These are phyloP conservation scores for Opisthocomus hoazin DNA, from an alignment of 2,113 vertebrate genomes.

Conservation along the genomic window DNA sequence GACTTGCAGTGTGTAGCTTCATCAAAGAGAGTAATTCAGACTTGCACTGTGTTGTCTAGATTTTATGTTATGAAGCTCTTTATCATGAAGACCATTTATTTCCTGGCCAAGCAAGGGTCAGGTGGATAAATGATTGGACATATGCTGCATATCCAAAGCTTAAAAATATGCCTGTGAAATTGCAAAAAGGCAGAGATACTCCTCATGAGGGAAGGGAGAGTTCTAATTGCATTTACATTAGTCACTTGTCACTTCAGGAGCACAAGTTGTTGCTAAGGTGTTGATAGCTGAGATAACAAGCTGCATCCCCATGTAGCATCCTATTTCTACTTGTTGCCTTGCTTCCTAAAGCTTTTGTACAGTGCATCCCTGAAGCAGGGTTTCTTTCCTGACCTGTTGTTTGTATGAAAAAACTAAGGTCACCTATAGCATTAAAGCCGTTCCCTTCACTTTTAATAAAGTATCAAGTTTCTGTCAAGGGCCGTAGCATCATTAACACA, in stretches of 20 bases:
- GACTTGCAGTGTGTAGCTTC: not conserved
- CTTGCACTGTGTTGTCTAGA: not conserved
- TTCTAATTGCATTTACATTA: not conserved
- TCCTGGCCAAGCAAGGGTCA: not conserved
- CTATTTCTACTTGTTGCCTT: not conserved
- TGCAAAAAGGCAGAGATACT: not conserved
- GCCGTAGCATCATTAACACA: not conserved
- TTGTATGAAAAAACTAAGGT: not conserved
- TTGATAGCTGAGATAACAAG: not conserved
- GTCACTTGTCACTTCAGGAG: not conserved
- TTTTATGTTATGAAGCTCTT: not conserved
- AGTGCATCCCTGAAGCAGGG: not conserved
- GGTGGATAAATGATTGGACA: not conserved
- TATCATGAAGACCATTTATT: not conserved
- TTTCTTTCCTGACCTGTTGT: not conserved
- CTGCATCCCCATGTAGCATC: not conserved
- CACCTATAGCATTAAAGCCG: not conserved
- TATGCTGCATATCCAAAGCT: not conserved
- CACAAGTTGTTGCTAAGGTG: not conserved
- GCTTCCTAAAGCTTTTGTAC: not conserved
- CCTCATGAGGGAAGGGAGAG: not conserved
- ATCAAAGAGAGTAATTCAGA: not conserved
- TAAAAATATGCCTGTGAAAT: not conserved
- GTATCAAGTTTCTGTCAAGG: not conserved
- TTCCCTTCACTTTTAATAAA: not conserved